Evolutionary conservation across 2,888 invertebrate species (phyloP).

Genomic region (Sepioteuthis lessoniana): DNA sequence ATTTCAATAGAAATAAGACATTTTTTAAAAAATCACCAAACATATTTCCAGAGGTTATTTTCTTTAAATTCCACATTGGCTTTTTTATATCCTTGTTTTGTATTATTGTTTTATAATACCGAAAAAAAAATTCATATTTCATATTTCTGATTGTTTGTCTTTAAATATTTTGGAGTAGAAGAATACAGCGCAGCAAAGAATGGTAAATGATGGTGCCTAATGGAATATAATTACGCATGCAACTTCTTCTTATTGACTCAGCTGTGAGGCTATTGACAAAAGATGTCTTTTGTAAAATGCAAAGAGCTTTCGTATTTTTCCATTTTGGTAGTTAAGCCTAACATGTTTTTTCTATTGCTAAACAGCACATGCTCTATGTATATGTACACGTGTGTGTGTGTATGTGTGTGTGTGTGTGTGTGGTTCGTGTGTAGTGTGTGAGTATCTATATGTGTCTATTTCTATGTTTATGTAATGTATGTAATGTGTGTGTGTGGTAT

Average conservation of each 20-base stretch:
- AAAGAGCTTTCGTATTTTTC: background rate
- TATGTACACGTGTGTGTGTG: background rate
- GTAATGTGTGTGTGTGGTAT: too few relatives aligned
- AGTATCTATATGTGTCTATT: too few relatives aligned
- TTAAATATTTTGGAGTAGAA: background rate
- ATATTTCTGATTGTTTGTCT: background rate
- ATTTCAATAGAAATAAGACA: background rate
- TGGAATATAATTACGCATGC: background rate
- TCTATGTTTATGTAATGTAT: too few relatives aligned
- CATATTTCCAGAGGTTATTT: background rate
- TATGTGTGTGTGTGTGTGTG: too few relatives aligned
- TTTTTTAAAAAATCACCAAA: background rate
- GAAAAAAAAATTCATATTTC: background rate
- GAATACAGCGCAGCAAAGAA: background rate
- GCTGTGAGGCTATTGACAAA: background rate
- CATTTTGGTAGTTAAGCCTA: background rate
- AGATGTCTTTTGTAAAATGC: background rate
- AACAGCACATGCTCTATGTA: too few relatives aligned
- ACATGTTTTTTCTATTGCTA: background rate
- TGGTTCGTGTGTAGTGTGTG: too few relatives aligned
- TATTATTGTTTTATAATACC: background rate
- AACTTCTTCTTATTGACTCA: background rate
- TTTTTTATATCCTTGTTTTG: background rate
- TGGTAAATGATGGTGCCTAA: slow-evolving; percentile 23
- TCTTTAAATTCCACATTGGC: background rate